Base-by-base conservation (phyloP, 2,113 vertebrate species). In the Nematolebias whitei region DNA sequence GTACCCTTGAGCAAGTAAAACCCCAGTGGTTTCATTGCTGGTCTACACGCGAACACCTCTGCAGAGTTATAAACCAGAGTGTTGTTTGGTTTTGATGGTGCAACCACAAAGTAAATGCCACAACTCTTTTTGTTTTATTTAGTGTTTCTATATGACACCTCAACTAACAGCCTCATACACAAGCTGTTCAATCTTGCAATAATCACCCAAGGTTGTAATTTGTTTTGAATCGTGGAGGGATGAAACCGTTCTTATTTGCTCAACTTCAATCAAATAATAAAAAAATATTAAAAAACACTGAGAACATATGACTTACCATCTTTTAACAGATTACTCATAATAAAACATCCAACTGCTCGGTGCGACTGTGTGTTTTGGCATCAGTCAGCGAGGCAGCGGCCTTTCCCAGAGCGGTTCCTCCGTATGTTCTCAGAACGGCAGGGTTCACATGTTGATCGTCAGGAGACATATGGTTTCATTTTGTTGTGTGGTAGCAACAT, bases 391-490 rank as follows among this genome's bases (percentile, higher is more conserved):
- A 32, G 43, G 56, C 63, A 8, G 57, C 20, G 14, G 40, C 63
- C 26, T 43, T 86, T 89, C 82, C 76, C 84, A 79, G 54, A 63
- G 80, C 4, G 16, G 41, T 39, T 61, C 70, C 61, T 64, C 1
- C 19, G 10, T 73, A 67, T 52, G 66, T 62, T 75, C 63, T 62
- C 74, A 71, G 54, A 38, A 45, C 52, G 54, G 35, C 43, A 4
- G 4, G 20, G 41, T 50, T 78, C 71, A 45, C 67, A 71, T 63
- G 67, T 57, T 62, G 67, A 78, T 70, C 20, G 5, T 63, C 24
- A 51, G 61, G 54, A 76, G 74, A 72, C 82, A 86, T 53, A 62
- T 80, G 85, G 84, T 72, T 82, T 85, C 67, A 23, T 81, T 88
- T 83, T 58, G 11, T 41, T 14, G 29, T 29, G 73, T 41, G 54